phyloP scores from a whole-genome alignment of 2,888 invertebrate species.

The Eupithecia centaureata region DNA sequence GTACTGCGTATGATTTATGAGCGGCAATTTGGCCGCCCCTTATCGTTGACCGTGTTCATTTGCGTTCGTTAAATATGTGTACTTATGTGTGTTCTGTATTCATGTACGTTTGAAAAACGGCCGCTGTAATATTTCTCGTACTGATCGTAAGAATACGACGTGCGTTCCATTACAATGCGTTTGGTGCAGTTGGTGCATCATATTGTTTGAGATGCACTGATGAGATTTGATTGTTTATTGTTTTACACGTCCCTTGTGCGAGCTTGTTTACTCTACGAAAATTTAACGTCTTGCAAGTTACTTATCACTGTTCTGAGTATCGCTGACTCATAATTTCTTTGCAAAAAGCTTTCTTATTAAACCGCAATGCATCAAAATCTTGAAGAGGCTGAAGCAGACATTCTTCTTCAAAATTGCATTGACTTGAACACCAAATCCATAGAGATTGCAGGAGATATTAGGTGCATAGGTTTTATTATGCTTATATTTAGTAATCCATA shows the following conservation, averaged over 20 bases:
- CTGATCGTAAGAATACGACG: conserved; percentile 45
- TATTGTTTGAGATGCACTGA: conserved; percentile 53
- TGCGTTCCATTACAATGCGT: conserved; percentile 53
- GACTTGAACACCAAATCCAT: neutral
- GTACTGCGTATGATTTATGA: conserved; percentile 56
- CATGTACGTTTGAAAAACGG: conserved; percentile 39
- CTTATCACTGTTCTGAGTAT: conserved; percentile 45
- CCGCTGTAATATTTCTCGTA: conserved; percentile 49
- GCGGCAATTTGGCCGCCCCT: conserved; percentile 58
- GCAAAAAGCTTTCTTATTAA: conserved; percentile 21
- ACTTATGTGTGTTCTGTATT: conserved; percentile 41
- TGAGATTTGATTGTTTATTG: conserved; percentile 69
- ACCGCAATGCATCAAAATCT: conserved; percentile 7
- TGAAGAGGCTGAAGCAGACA: neutral
- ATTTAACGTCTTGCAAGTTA: conserved; percentile 49
- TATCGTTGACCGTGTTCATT: conserved; percentile 62
- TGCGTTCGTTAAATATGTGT: conserved; percentile 52
- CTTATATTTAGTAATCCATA: neutral
- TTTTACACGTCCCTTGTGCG: conserved; percentile 53
- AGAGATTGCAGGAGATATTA: neutral
- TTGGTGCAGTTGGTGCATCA: conserved; percentile 54
- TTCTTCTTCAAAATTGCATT: neutral
- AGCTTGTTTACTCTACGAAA: conserved; percentile 53
- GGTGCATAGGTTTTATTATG: neutral
- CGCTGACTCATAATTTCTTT: conserved; percentile 46